phyloP scores from a whole-genome alignment of 2,888 invertebrate species.

The Cephalotes varians region DNA sequence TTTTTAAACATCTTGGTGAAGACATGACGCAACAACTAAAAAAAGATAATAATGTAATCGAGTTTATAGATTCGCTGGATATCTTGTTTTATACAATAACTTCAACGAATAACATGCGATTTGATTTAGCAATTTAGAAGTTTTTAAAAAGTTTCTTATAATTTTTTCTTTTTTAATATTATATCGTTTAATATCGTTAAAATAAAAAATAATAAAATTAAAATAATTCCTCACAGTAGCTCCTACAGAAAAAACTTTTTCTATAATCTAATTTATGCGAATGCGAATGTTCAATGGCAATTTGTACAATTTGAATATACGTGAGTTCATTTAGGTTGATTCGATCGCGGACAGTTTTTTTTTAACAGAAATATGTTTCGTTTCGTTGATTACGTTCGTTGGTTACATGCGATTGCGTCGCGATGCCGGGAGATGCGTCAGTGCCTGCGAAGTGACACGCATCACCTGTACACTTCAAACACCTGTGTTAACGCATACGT shows the following conservation, averaged over 20 bases:
- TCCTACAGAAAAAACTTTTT: background rate
- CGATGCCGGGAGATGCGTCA: slow-evolving; percentile 2
- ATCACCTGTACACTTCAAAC: slow-evolving; percentile 32
- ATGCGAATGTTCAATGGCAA: background rate
- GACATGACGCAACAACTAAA: background rate
- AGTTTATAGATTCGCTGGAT: background rate
- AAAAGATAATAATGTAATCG: background rate
- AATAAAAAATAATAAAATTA: background rate
- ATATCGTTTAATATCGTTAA: too few species aligned
- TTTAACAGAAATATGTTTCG: background rate
- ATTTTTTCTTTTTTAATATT: background rate
- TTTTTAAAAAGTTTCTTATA: background rate
- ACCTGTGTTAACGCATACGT: slow-evolving; percentile 37
- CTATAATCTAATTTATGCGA: background rate
- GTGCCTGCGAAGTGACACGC: slow-evolving; percentile 6
- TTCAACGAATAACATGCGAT: background rate
- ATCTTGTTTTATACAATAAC: background rate
- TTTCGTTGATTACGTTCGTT: background rate
- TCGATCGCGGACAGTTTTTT: background rate
- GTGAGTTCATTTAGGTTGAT: background rate
- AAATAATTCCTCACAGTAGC: background rate
- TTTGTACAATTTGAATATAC: background rate
- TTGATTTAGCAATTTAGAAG: background rate
- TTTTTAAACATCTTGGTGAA: background rate
- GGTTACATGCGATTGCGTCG: slow-evolving; percentile 1